Evolutionary conservation across 2,888 invertebrate species (phyloP).

Genomic region (Megaustenia siamemsis): DNA sequence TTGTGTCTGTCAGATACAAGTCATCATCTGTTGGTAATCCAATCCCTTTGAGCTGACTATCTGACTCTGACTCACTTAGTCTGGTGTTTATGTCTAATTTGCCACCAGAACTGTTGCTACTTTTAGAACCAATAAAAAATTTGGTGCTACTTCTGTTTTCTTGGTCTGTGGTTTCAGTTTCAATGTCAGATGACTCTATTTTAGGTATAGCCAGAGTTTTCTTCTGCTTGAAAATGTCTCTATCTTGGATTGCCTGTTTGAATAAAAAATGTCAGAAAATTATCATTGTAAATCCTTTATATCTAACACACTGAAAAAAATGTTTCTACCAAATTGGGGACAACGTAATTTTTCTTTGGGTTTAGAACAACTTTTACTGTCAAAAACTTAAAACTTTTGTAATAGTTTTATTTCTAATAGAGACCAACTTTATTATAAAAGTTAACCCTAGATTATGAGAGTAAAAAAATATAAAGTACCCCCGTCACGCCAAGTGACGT

Average conservation of each 20-base stretch:
- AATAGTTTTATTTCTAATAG: no score
- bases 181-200: constrained; percentile 4
- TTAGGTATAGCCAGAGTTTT: not conserved
- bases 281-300: not conserved
- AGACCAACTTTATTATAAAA: no score
- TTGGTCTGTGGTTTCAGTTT: not conserved
- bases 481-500: no score
- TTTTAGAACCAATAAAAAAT: constrained; percentile 13
- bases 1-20: constrained; percentile 49
- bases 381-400: no score
- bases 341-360: no score
- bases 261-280: not conserved
- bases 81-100: not conserved
- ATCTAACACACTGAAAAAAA: no score
- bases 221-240: constrained; percentile 42
- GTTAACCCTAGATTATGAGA: no score
- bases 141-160: not conserved
- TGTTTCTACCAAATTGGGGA: no score
- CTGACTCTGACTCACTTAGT: not conserved
- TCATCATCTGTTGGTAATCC: constrained; percentile 52
- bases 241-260: constrained; percentile 54
- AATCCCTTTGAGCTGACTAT: no score
- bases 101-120: constrained; percentile 26
- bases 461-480: no score
- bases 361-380: no score